Evolutionary conservation across 2,797 vertebrate species (phyloP).

Genomic region (Cynodonichthys magdalenae): DNA sequence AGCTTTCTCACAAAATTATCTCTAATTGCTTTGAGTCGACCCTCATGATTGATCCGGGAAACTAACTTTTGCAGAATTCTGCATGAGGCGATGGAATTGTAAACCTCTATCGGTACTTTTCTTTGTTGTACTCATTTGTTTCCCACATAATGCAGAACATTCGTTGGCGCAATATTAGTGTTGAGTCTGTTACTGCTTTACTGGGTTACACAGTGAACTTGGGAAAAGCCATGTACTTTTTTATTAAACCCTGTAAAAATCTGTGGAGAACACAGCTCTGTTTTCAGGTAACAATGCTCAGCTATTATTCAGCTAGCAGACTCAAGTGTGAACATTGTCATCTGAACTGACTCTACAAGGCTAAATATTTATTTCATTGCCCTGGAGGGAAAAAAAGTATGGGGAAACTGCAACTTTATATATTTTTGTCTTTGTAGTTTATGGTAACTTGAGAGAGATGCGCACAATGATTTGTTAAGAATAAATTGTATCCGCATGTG

Average conservation of each 20-base stretch:
- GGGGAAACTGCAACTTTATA: neutral
- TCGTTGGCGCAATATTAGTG: slow-evolving; percentile 31
- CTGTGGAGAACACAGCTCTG: slow-evolving; percentile 26
- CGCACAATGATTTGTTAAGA: slow-evolving; percentile 41
- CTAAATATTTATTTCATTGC: slow-evolving; percentile 40
- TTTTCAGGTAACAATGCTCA: slow-evolving; percentile 53
- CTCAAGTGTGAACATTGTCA: slow-evolving; percentile 43
- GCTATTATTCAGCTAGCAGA: slow-evolving; percentile 38
- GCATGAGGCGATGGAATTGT: neutral
- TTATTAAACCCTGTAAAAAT: slow-evolving; percentile 39
- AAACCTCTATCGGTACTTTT: slow-evolving; percentile 25
- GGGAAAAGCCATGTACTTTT: slow-evolving; percentile 42
- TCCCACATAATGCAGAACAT: slow-evolving; percentile 41
- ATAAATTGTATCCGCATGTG: slow-evolving; percentile 39
- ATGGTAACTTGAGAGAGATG: slow-evolving; percentile 38
- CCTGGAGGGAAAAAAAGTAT: slow-evolving; percentile 12
- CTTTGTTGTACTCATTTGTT: slow-evolving; percentile 25
- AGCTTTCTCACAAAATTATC: slow-evolving; percentile 17
- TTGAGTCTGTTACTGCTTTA: slow-evolving; percentile 40
- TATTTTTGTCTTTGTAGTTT: slow-evolving; percentile 18
- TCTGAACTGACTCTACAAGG: slow-evolving; percentile 18
- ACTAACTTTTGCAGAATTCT: slow-evolving; percentile 22
- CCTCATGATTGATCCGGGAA: slow-evolving; percentile 5
- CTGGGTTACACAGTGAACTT: slow-evolving; percentile 40
- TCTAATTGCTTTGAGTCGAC: slow-evolving; percentile 18